These are phyloP conservation scores for Notolabrus celidotus DNA, from an alignment of 2,797 vertebrate genomes.

Conservation along the genomic window DNA sequence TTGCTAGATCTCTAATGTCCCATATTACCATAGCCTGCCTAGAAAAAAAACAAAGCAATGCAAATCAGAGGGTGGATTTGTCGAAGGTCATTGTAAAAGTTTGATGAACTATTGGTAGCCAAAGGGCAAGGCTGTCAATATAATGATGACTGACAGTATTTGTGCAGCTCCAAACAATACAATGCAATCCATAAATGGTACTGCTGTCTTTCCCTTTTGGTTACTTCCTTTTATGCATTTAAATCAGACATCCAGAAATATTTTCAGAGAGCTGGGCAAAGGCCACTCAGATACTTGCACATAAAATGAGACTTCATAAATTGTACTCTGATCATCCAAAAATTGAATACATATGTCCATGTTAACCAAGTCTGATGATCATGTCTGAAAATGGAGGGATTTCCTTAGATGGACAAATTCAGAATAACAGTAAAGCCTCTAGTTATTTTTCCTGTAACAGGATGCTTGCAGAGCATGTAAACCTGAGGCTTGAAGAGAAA, in stretches of 20 bases:
- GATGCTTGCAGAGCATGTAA: neutral
- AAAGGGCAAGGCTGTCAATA: neutral
- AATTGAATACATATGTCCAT: neutral
- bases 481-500: neutral
- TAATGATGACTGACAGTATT: too few relatives aligned
- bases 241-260: neutral
- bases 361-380: neutral
- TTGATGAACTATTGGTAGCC: conserved; percentile 4
- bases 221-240: too few relatives aligned
- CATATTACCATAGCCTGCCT: conserved; percentile 13
- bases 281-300: neutral
- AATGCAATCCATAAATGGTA: too few relatives aligned
- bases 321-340: neutral
- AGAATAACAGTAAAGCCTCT: neutral
- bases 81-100: neutral
- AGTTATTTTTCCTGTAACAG: too few relatives aligned
- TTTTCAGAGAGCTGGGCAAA: neutral
- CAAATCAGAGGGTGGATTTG: conserved; percentile 7
- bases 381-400: neutral
- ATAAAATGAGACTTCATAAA: neutral
- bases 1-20: conserved; percentile 13
- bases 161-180: conserved; percentile 6
- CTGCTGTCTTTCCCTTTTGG: too few relatives aligned
- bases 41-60: conserved; percentile 30
- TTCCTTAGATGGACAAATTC: too few relatives aligned